Conservation (phyloP, 1,140 invertebrate genomes). For the Steinernema khuongi region DNA sequence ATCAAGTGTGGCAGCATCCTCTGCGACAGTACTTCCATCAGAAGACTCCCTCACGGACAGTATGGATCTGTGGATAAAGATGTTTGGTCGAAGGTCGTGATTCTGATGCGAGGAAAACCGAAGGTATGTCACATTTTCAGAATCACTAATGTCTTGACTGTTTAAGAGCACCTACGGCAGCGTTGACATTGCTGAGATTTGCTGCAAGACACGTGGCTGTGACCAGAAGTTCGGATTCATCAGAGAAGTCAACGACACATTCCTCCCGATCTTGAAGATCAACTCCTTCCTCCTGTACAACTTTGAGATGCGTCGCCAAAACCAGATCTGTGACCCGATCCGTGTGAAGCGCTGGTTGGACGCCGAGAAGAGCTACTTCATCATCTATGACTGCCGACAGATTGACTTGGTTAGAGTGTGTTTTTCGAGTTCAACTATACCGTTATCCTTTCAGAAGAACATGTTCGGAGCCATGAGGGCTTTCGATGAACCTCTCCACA, state of each 20-base stretch:
- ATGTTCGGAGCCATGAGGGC: not conserved
- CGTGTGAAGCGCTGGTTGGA: constrained; percentile 7
- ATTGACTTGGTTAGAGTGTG: not conserved
- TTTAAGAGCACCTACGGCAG: not conserved
- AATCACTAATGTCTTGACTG: not conserved
- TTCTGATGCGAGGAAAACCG: not conserved
- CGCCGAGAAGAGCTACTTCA: not conserved
- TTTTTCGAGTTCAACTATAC: not conserved
- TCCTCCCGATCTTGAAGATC: not conserved
- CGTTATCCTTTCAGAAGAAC: not conserved
- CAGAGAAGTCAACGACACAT: not conserved
- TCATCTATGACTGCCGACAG: not conserved
- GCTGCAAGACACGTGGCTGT: not conserved
- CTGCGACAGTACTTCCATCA: constrained; percentile 17
- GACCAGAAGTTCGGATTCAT: not conserved
- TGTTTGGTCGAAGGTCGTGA: not conserved
- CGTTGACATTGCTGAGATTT: not conserved
- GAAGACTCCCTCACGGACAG: not conserved
- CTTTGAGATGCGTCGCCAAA: not conserved
- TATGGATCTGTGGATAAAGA: not conserved
- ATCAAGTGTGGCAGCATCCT: not conserved
- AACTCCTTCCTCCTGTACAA: not conserved
- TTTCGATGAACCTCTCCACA: not conserved
- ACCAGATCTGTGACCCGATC: not conserved
- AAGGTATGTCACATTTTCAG: not conserved